Evolutionary conservation across 1,140 invertebrate genomes (phyloP).

Genomic region (Caenorhabditis tropicalis): DNA sequence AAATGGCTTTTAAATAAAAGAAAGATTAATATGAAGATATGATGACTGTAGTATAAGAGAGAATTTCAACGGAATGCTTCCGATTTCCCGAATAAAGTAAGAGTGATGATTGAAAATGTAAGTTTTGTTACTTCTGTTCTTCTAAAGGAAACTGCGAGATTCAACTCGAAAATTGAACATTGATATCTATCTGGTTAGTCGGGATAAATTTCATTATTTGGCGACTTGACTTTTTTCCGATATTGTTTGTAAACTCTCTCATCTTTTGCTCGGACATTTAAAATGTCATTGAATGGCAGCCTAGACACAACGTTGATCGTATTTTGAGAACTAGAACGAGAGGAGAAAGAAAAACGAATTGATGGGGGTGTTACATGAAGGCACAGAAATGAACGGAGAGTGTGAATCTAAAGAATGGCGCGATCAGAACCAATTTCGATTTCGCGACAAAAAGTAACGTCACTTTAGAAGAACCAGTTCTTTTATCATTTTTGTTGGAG

Average conservation of each 20-base stretch:
- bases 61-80: too few relatives aligned
- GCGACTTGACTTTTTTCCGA: neutral
- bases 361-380: neutral
- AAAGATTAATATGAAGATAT: too few relatives aligned
- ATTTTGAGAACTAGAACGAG: neutral
- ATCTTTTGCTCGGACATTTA: slow-evolving; percentile 27
- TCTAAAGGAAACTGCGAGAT: neutral
- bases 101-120: too few relatives aligned
- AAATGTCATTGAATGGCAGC: neutral
- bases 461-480: neutral
- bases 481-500: neutral
- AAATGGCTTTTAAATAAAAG: too few relatives aligned
- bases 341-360: neutral
- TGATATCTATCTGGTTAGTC: neutral
- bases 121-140: too few relatives aligned
- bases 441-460: neutral
- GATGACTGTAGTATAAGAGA: too few relatives aligned
- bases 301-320: neutral
- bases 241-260: slow-evolving; percentile 21
- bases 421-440: slow-evolving; percentile 2
- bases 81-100: too few relatives aligned
- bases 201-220: slow-evolving; percentile 26
- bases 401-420: neutral
- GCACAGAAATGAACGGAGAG: neutral
- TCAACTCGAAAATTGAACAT: neutral